These are phyloP conservation scores for Lucinisca nassula DNA, from an alignment of 2,888 invertebrate genomes.

Conservation along the genomic window DNA sequence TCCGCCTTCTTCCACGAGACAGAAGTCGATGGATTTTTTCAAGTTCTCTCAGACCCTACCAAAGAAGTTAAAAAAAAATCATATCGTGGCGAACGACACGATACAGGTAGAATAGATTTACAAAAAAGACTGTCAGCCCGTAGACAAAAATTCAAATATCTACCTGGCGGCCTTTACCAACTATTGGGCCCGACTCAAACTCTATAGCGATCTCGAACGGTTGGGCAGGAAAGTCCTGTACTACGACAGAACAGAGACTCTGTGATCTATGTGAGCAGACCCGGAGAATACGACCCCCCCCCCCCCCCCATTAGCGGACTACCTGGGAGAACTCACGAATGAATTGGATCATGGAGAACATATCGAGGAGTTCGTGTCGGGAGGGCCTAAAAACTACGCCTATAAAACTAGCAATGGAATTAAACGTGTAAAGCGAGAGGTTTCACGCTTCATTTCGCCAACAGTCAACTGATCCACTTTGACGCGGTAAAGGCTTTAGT, in stretches of 20 bases:
- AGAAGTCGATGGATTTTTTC: background rate
- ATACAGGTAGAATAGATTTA: conserved; percentile 26
- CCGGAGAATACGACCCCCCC: background rate
- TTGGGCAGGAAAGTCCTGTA: too few relatives aligned
- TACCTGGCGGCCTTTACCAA: conserved; percentile 13
- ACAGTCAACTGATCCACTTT: too few relatives aligned
- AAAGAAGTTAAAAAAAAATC: background rate
- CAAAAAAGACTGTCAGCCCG: background rate
- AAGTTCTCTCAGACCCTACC: background rate
- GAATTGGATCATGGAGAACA: background rate
- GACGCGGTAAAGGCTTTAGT: too few relatives aligned
- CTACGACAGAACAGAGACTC: background rate
- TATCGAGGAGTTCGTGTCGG: conserved; percentile 26
- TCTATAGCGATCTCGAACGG: too few relatives aligned
- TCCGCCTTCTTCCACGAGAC: too few relatives aligned
- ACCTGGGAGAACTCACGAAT: too few relatives aligned
- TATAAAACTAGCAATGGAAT: too few relatives aligned
- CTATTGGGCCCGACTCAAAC: background rate
- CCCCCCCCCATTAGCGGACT: background rate
- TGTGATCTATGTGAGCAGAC: background rate
- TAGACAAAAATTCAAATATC: too few relatives aligned
- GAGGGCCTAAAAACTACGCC: too few relatives aligned
- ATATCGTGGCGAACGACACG: conserved; percentile 10
- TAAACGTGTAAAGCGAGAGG: too few relatives aligned
- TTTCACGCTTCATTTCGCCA: too few relatives aligned